Evolutionary conservation across 2,113 vertebrate species (phyloP), one percentile per base, ranked within the genome.

Genomic region (Isurus oxyrinchus): DNA sequence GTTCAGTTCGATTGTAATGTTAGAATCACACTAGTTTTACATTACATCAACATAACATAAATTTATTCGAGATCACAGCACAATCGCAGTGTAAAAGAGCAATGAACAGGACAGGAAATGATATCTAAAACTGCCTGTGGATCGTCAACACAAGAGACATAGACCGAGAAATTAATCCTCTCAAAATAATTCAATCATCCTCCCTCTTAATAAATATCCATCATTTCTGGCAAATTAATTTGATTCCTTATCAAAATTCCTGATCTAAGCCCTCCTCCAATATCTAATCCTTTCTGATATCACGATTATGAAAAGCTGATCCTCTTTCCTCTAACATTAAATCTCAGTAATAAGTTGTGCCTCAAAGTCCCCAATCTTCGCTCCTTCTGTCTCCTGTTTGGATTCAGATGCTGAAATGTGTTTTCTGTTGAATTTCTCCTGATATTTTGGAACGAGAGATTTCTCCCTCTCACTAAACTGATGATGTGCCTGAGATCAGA

Each of bases 291-390:
- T 40, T n/a, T n/a, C 79, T 1, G n/a, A n/a, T 81, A 81, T 81
- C 44, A 49, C 44, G 44, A 49, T 49, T 49, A 49, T 49, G 16
- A 81, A 81, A 81, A 40, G 2, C 79, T 81, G 79, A 81, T 81
- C 79, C 79, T 5, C 10, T 40, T 66, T 16, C 79, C 79, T 49
- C 79, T 5, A 3, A 40, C 0, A 81, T 40, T 16, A 40, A 40
- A 81, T 98, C 98, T 98, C 97, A 97, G 97, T 97, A 97, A 97
- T 97, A 97, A 98, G 97, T 97, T 96, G 96, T 97, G 97, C 97
- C 97, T 97, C 63, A 66, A 98, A 98, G 96, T 97, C 97, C 97
- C 97, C 97, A 97, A 96, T 27, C 96, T 94, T 86, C 53, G 44
- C 94, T 96, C 97, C 97, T 96, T 96, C 96, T 96, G 96, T 97